Evolutionary conservation across 2,113 vertebrate genomes (phyloP).

Genomic region (Larimichthys crocea): DNA sequence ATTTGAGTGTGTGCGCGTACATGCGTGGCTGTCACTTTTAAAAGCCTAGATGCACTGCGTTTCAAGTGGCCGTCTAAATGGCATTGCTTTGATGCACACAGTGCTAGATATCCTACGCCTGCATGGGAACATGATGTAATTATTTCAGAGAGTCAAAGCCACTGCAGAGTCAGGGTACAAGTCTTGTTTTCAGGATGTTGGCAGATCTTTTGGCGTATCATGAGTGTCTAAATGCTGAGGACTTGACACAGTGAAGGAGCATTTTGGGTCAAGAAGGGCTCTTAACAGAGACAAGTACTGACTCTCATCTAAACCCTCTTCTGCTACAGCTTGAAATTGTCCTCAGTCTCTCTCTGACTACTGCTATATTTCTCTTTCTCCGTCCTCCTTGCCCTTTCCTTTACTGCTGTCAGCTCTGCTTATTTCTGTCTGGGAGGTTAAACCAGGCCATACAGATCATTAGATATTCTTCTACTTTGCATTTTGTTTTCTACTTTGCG

Average conservation of each 20-base stretch:
- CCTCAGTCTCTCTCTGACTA: slow-evolving; percentile 4
- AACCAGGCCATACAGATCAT: neutral
- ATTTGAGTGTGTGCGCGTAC: slow-evolving; percentile 9
- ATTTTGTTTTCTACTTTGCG: too few species aligned
- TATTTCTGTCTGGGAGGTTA: neutral
- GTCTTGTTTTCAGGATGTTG: slow-evolving; percentile 5
- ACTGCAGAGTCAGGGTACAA: neutral
- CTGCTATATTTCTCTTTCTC: neutral
- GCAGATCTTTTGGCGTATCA: neutral
- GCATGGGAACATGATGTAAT: slow-evolving; percentile 18
- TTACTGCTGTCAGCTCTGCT: neutral
- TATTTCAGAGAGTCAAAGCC: slow-evolving; percentile 26
- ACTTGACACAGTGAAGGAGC: slow-evolving; percentile 23
- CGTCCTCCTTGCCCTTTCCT: neutral
- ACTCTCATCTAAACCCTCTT: neutral
- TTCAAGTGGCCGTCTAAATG: slow-evolving; percentile 20
- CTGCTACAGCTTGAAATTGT: neutral
- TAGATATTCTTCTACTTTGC: neutral
- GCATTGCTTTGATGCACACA: slow-evolving; percentile 19
- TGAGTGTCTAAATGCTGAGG: slow-evolving; percentile 2
- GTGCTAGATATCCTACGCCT: slow-evolving; percentile 19
- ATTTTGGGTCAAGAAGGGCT: slow-evolving; percentile 11
- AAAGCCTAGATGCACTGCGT: slow-evolving; percentile 1
- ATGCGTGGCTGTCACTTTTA: neutral
- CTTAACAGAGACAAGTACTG: slow-evolving; percentile 8